Percentiles rank a stretch among this genome's conserved stretches.
These are phyloP conservation scores for Albula glossodonta DNA, from an alignment of 2,113 vertebrate species.

Conservation along the genomic window DNA sequence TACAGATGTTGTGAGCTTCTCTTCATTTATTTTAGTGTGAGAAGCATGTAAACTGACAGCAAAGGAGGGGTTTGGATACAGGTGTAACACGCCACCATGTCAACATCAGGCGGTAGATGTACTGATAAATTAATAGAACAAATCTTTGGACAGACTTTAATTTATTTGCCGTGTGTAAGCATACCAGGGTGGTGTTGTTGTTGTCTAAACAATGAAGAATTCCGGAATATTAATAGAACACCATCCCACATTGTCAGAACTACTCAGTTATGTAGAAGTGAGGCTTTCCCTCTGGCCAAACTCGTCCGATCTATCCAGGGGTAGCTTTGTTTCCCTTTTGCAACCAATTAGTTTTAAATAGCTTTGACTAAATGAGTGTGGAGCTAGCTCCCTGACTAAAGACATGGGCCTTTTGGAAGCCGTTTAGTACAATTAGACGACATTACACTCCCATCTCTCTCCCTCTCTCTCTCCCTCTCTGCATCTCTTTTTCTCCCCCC, in stretches of 20 bases:
- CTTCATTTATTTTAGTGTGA: neutral
- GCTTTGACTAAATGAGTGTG: slow-evolving; percentile 28
- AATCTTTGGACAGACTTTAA: neutral
- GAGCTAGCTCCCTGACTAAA: slow-evolving; percentile 22
- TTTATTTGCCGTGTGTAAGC: neutral
- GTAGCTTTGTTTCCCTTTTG: slow-evolving; percentile 2
- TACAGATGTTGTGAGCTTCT: neutral
- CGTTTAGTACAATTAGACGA: slow-evolving; percentile 40
- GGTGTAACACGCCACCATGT: neutral
- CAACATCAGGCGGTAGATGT: neutral
- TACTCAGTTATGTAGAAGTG: neutral
- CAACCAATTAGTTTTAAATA: slow-evolving; percentile 32
- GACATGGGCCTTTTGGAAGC: slow-evolving; percentile 17
- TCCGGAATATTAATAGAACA: neutral
- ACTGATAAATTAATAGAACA: neutral
- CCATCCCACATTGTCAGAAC: neutral
- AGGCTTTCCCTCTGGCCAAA: neutral
- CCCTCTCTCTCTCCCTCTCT: slow-evolving; percentile 19
- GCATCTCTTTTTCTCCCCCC: slow-evolving; percentile 21
- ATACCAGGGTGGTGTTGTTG: neutral
- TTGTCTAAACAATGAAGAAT: neutral
- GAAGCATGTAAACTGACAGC: neutral
- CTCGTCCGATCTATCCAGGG: neutral
- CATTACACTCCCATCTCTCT: slow-evolving; percentile 26
- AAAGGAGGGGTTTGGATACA: neutral